Conservation (phyloP, 2,888 invertebrate species). For the Lordiphosa andalusiaca region DNA sequence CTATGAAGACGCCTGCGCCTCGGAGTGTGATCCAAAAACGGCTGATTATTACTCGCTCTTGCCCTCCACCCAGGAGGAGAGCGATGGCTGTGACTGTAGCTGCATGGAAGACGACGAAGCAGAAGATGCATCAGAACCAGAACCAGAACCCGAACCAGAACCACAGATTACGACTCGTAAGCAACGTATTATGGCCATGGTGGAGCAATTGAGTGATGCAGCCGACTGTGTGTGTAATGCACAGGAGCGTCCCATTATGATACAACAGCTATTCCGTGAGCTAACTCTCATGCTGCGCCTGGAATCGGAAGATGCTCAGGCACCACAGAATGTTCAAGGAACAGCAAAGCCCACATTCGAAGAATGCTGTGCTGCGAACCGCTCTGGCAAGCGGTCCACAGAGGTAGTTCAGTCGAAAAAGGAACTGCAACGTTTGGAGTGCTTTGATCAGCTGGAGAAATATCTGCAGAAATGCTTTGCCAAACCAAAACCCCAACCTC, state of each 20-base stretch:
- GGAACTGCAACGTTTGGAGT: conserved; percentile 23
- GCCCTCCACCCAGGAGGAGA: no score
- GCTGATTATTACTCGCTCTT: no score
- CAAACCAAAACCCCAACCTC: conserved; percentile 1
- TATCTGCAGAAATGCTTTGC: conserved; percentile 48
- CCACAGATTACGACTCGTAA: conserved; percentile 12
- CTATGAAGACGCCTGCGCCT: no score
- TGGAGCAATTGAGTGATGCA: conserved; percentile 30
- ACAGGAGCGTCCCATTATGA: conserved; percentile 29
- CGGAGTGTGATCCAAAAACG: no score
- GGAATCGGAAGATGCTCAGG: conserved; percentile 24
- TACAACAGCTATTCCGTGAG: conserved; percentile 47
- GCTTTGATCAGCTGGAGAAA: conserved; percentile 44
- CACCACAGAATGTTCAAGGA: not conserved
- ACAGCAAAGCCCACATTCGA: conserved; percentile 15
- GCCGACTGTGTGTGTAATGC: conserved; percentile 14
- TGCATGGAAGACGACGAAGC: not conserved
- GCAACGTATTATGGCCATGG: conserved; percentile 32
- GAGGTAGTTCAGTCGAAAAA: conserved; percentile 1
- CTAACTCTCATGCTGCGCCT: conserved; percentile 36
- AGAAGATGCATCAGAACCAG: not conserved
- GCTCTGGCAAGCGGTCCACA: not conserved
- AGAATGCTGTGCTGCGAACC: conserved; percentile 42
- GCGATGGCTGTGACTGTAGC: not conserved
- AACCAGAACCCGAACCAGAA: not conserved